These are phyloP conservation scores for Rhabdomys pumilio DNA, from an alignment of 2,797 vertebrate species.

Conservation along the genomic window DNA sequence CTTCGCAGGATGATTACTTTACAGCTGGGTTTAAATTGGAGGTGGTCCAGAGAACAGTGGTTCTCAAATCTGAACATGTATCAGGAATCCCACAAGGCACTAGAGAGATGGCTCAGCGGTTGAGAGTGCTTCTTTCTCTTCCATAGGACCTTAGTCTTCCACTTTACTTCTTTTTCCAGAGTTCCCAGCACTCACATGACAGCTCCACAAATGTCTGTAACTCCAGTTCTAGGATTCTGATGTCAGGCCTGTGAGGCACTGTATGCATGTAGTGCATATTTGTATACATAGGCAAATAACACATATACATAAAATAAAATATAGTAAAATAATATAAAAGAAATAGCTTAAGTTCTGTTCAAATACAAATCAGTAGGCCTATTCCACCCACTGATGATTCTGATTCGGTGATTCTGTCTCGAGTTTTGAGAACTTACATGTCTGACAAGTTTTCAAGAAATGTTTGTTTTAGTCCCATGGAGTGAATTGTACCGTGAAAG, in stretches of 20 bases:
- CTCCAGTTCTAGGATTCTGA: neutral
- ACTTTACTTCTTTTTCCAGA: neutral
- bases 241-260: neutral
- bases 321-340: neutral
- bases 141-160: neutral
- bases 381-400: neutral
- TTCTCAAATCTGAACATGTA: neutral
- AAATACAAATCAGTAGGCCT: neutral
- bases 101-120: neutral
- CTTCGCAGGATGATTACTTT: constrained; percentile 36
- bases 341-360: neutral
- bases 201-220: neutral
- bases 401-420: neutral
- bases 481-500: neutral
- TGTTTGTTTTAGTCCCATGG: neutral
- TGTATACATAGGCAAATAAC: neutral
- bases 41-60: neutral
- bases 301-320: neutral
- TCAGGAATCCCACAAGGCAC: neutral
- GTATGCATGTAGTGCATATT: neutral
- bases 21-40: constrained; percentile 18
- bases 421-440: neutral
- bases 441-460: neutral
- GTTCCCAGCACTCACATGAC: neutral
- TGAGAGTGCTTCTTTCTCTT: neutral